Evolutionary conservation across 1,140 invertebrate genomes (phyloP).

Genomic region (Nixonia krombeini): DNA sequence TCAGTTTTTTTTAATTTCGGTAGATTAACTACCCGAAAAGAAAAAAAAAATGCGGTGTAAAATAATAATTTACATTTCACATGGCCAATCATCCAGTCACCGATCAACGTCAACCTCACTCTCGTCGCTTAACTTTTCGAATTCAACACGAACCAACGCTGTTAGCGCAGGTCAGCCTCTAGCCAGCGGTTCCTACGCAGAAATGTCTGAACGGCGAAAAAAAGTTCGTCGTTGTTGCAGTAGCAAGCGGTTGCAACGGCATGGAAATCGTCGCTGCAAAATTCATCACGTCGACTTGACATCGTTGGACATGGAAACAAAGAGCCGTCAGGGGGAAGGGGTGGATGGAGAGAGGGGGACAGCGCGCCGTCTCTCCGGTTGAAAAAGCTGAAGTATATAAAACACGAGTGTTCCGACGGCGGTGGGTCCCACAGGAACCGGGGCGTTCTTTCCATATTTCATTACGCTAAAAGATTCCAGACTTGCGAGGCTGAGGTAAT

Average conservation of each 20-base stretch:
- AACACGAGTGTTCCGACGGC: neutral
- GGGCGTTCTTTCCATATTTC: slow-evolving; percentile 28
- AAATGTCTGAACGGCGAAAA: neutral
- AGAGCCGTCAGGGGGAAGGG: neutral
- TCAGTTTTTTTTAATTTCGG: no score
- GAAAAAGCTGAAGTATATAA: neutral
- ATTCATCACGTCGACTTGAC: neutral
- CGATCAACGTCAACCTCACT: no score
- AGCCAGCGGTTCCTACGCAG: no score
- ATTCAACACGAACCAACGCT: no score
- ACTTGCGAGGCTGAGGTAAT: neutral
- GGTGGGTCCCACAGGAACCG: neutral
- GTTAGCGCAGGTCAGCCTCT: no score
- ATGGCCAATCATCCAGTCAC: no score
- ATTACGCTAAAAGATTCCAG: slow-evolving; percentile 31
- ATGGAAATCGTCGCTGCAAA: neutral
- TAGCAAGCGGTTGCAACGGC: neutral
- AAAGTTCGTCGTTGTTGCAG: neutral
- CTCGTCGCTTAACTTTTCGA: no score
- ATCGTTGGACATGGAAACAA: neutral
- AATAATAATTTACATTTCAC: no score
- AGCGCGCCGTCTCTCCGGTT: no score
- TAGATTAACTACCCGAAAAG: no score
- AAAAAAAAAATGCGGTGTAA: no score
- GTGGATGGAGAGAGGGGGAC: no score